phyloP scores from a whole-genome alignment of 2,888 invertebrate species.

The Drepana falcataria region DNA sequence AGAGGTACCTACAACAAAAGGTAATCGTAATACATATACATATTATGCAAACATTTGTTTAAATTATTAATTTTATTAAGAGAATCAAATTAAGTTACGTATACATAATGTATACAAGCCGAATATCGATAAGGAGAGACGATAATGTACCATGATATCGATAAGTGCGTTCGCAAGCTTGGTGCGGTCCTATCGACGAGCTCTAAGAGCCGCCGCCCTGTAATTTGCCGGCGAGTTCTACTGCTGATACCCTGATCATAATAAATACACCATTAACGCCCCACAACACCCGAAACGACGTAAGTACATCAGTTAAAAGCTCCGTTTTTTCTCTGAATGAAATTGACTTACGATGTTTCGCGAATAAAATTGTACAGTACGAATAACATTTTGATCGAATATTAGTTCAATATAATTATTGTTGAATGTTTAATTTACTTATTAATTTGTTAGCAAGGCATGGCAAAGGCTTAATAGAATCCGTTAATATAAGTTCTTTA shows the following conservation, averaged over 20 bases:
- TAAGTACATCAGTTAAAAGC: constrained; percentile 40
- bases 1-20: too few species aligned
- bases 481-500: too few species aligned
- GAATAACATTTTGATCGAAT: too few species aligned
- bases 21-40: too few species aligned
- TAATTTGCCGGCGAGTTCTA: constrained; percentile 78
- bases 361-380: not conserved
- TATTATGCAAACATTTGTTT: too few species aligned
- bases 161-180: constrained; percentile 47
- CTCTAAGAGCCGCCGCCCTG: constrained; percentile 72
- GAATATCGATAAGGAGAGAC: constrained; percentile 51
- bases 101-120: constrained; percentile 46
- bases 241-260: constrained; percentile 77
- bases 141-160: constrained; percentile 46
- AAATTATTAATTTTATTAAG: not conserved
- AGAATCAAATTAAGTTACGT: constrained; percentile 24
- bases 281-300: constrained; percentile 73
- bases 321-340: constrained; percentile 12
- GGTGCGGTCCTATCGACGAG: constrained; percentile 51
- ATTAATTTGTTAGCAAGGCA: too few species aligned
- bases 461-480: too few species aligned
- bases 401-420: too few species aligned
- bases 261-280: constrained; percentile 79
- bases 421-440: too few species aligned
- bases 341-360: constrained; percentile 20